Evolutionary conservation across 2,888 invertebrate species (phyloP).

Genomic region (Epistrophe eligans): DNA sequence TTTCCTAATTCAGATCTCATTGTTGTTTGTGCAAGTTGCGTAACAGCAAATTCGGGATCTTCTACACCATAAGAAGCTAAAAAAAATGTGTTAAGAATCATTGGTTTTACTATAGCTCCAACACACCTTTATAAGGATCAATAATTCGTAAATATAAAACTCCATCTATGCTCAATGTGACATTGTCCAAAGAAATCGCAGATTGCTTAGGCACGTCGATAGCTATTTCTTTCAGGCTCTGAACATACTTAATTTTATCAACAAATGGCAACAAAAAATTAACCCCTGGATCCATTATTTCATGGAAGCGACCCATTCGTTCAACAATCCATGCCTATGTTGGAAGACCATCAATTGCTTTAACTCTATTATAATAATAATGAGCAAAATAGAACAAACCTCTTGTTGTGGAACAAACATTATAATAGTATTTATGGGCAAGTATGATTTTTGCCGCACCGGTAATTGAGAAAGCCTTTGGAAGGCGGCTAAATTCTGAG

Average conservation of each 20-base stretch:
- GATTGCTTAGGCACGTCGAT: constrained; percentile 99
- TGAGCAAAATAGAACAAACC: constrained; percentile 85
- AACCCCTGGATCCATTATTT: constrained; percentile 96
- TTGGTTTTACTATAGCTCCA: neutral
- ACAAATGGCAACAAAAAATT: constrained; percentile 96
- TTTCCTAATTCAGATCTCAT: constrained; percentile 99
- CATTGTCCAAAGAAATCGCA: constrained; percentile 99
- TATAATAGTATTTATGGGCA: constrained; percentile 95
- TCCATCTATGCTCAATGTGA: constrained; percentile 97
- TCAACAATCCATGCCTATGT: constrained; percentile 98
- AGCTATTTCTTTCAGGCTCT: constrained; percentile 99
- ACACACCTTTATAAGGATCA: constrained; percentile 93
- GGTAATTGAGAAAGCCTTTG: constrained; percentile 13
- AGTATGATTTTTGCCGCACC: constrained; percentile 82
- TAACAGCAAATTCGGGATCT: constrained; percentile 99
- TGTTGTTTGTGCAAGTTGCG: constrained; percentile 99
- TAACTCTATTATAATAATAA: constrained; percentile 5
- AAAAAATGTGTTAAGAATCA: neutral
- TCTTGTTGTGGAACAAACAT: constrained; percentile 99
- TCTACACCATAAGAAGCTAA: constrained; percentile 98
- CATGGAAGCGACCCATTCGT: constrained; percentile 98
- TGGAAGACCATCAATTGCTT: neutral
- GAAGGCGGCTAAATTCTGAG: constrained; percentile 19
- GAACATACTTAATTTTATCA: constrained; percentile 98
- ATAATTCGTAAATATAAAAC: constrained; percentile 97